Evolutionary conservation across 2,113 vertebrate genomes (phyloP).

Genomic region (Leucosticte australis): DNA sequence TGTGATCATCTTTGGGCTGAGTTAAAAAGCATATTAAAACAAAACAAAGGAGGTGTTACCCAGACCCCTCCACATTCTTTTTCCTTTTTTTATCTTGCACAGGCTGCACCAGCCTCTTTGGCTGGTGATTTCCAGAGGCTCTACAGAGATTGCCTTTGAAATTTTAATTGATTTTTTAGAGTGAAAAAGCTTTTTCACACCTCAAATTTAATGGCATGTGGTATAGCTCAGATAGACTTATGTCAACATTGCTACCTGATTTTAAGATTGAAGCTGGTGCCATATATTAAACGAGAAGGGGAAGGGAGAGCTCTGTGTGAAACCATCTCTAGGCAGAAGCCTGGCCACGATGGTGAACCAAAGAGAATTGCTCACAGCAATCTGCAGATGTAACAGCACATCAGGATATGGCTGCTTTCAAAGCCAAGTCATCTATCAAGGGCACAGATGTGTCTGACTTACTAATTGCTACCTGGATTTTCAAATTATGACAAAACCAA

Average conservation of each 20-base stretch:
- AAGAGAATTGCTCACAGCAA: background rate
- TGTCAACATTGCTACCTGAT: background rate
- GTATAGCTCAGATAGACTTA: background rate
- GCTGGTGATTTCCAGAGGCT: background rate
- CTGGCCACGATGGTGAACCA: background rate
- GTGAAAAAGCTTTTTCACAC: background rate
- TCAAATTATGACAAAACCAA: background rate
- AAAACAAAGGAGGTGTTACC: background rate
- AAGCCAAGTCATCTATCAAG: background rate
- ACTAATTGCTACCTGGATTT: background rate
- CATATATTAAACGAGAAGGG: background rate
- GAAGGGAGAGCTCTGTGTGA: background rate
- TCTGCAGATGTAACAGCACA: background rate
- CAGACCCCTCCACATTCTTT: background rate
- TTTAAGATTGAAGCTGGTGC: background rate
- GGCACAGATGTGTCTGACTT: background rate
- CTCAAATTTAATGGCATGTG: background rate
- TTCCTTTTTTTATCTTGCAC: background rate
- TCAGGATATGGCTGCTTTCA: background rate
- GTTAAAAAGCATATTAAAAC: background rate
- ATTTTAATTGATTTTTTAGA: background rate
- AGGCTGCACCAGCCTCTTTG: accelerated
- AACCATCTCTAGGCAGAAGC: background rate
- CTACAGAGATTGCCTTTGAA: background rate
- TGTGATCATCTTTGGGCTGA: background rate